A percentile compares a stretch with the other conserved stretches of the same genome.
These are phyloP conservation scores for Lasioglossum figueresi DNA, from an alignment of 2,888 invertebrate genomes.

Conservation along the genomic window DNA sequence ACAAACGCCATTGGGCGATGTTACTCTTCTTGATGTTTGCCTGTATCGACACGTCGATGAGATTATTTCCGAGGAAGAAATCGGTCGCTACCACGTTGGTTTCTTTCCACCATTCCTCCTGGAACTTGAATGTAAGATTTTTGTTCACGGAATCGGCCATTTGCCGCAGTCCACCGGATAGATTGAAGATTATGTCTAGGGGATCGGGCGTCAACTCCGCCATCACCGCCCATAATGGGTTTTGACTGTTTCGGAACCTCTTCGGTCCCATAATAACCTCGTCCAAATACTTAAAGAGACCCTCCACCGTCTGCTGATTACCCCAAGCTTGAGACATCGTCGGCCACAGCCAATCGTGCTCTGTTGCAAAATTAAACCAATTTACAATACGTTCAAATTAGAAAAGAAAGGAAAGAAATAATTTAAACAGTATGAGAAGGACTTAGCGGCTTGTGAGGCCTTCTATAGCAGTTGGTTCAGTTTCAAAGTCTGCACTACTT, in stretches of 20 bases:
- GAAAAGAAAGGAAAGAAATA: background rate
- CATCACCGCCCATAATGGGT: conserved; percentile 83
- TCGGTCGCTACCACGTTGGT: conserved; percentile 85
- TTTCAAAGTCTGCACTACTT: background rate
- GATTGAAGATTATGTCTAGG: conserved; percentile 83
- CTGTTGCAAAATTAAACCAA: conserved; percentile 79
- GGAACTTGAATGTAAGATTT: conserved; percentile 83
- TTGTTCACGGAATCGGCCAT: conserved; percentile 84
- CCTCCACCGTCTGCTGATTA: conserved; percentile 82
- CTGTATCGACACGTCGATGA: conserved; percentile 84
- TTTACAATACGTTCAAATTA: background rate
- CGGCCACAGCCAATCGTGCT: conserved; percentile 87
- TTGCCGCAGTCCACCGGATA: conserved; percentile 83
- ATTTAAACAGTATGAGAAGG: background rate
- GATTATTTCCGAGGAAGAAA: conserved; percentile 85
- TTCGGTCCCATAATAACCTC: conserved; percentile 76
- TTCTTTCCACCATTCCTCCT: conserved; percentile 82
- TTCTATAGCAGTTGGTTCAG: background rate
- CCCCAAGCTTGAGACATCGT: conserved; percentile 88
- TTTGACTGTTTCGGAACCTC: conserved; percentile 78
- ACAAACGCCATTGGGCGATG: conserved; percentile 69
- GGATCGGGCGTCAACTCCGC: conserved; percentile 85
- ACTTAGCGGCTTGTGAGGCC: background rate
- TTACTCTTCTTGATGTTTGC: conserved; percentile 82
- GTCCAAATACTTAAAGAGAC: conserved; percentile 78